Base-by-base conservation (phyloP, 2,113 vertebrate species). In the Rhabdomys dilectus region DNA sequence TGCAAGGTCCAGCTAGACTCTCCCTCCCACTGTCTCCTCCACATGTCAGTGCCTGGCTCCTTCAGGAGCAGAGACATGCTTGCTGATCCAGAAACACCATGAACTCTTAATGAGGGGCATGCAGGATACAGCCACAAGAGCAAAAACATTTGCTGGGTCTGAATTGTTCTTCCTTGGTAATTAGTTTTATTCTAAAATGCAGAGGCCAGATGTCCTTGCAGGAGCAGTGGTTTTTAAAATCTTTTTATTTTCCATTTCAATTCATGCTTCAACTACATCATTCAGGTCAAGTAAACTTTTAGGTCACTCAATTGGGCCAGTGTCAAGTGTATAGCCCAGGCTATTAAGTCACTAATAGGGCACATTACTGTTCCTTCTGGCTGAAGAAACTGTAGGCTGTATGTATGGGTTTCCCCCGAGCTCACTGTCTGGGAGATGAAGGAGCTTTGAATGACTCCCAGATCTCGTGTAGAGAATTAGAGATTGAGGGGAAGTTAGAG, bases 171-270 rank as follows among this genome's bases (percentile, higher is more conserved):
- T 88, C 42, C 80, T 86, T 85, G 64, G 13, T 62, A 76, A 86
- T 95, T 77, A 56, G 56, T 92, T 96, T 97, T 89, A 62, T 81
- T 90, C 85, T 92, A 81, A 95, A 95, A 85, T 88, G 39, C 21
- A 89, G 45, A 75, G 17, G 60, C 53, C 64, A 93, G 64, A 73
- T 68, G 53, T 91, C 76, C 84, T 95, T 94, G 88, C 36, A 22
- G 48, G 53, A 6, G 2, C 53, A 72, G 58, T 5, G 4, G 48
- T 72, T 93, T 76, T 53, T 58, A 45, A 85, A 85, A 45, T 86
- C 42, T 39, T 93, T 84, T 56, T 26, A 39, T 89, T 89, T 53
- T 42, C 58, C 19, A 7, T 82, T 93, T 62, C 24, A 95, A 39
- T 53, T 76, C 53, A 56, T 39, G 58, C 21, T 76, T 75, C 77